Evolutionary conservation across 2,797 vertebrate species (phyloP).

Genomic region (Melanotaenia trifasciata): DNA sequence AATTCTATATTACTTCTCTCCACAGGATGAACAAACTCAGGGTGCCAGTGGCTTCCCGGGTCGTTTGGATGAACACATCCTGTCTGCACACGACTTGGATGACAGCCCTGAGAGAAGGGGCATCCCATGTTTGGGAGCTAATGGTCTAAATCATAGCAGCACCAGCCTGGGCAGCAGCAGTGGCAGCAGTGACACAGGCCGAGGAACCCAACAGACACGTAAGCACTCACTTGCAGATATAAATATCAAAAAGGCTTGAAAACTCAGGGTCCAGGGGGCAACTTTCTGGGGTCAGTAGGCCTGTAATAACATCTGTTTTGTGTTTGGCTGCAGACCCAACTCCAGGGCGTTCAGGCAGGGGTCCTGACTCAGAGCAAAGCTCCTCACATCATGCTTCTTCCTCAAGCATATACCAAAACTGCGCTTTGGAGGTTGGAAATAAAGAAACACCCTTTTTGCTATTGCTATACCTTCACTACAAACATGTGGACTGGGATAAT

Average conservation of each 20-base stretch:
- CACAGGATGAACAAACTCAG: slow-evolving; percentile 87
- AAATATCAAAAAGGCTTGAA: background rate
- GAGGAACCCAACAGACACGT: slow-evolving; percentile 85
- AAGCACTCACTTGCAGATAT: slow-evolving; percentile 29
- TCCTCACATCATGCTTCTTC: slow-evolving; percentile 94
- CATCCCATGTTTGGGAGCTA: slow-evolving; percentile 83
- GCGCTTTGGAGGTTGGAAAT: slow-evolving; percentile 91
- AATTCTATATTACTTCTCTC: background rate
- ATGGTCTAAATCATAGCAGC: slow-evolving; percentile 91
- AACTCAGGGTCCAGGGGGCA: background rate
- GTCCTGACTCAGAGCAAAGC: slow-evolving; percentile 89
- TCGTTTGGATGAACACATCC: slow-evolving; percentile 87
- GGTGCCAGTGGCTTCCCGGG: slow-evolving; percentile 86
- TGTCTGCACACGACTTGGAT: slow-evolving; percentile 74
- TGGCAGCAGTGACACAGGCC: slow-evolving; percentile 90
- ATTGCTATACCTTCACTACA: fast-evolving
- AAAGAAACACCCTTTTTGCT: background rate
- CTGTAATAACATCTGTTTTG: background rate
- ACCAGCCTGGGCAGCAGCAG: slow-evolving; percentile 95
- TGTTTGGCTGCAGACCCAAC: slow-evolving; percentile 66
- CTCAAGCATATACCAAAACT: slow-evolving; percentile 97
- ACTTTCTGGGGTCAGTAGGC: fast-evolving
- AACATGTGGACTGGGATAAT: background rate
- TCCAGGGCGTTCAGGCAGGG: slow-evolving; percentile 83
- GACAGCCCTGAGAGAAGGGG: slow-evolving; percentile 78